phyloP scores from a whole-genome alignment of 2,113 vertebrate genomes.

The Orycteropus afer region DNA sequence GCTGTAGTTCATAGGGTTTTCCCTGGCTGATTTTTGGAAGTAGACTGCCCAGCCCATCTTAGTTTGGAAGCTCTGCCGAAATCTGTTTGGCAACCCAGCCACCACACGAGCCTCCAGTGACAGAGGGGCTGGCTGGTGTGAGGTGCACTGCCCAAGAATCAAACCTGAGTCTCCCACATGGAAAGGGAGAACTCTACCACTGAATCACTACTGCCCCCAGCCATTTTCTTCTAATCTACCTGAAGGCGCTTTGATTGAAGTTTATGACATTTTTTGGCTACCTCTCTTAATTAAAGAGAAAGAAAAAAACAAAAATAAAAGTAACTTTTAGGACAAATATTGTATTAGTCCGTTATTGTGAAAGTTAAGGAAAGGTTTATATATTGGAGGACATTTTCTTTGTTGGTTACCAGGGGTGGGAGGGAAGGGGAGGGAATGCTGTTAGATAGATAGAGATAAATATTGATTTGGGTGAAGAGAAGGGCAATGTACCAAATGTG shows the following conservation, averaged over 20 bases:
- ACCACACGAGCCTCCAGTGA: neutral
- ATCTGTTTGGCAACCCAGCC: neutral
- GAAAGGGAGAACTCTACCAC: neutral
- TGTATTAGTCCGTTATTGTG: too few species aligned
- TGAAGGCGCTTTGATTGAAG: slow-evolving; percentile 10
- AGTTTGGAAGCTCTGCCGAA: neutral
- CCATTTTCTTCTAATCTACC: neutral
- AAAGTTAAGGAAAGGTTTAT: too few species aligned
- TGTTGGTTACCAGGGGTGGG: too few species aligned
- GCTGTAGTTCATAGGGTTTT: neutral
- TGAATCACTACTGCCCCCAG: neutral
- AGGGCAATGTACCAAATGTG: too few species aligned
- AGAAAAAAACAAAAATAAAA: too few species aligned
- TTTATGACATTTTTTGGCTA: neutral
- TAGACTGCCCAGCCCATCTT: neutral
- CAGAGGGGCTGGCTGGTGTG: neutral
- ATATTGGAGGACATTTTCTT: too few species aligned
- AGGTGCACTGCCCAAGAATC: neutral
- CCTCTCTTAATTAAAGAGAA: neutral
- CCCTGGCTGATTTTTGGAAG: neutral
- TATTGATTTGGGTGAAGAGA: too few species aligned
- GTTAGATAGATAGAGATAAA: too few species aligned
- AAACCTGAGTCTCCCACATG: neutral
- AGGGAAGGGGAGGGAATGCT: too few species aligned
- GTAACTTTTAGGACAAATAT: too few species aligned